Base-by-base conservation (phyloP, 2,888 invertebrate genomes). In the Agonopterix alstromeriana region DNA sequence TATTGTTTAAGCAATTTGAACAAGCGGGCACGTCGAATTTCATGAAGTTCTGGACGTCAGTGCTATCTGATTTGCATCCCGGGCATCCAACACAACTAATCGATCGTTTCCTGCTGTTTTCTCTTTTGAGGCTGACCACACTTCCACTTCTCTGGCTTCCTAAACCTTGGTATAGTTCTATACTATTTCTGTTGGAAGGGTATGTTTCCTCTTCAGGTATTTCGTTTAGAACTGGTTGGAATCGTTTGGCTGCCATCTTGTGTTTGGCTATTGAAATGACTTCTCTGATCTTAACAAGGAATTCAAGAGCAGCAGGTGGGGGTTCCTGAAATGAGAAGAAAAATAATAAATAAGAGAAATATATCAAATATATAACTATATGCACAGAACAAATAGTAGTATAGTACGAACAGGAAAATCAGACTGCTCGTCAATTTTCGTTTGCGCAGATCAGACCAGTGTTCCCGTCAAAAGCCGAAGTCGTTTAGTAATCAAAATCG, bases 191-290 rank as follows among this genome's bases (percentile, higher is more conserved):
- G 58, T 83, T 73, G 12, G 90, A 72, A 45, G 89, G 79, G 49
- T 76, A 79, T 5, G 79, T 86, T 60, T 93, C 93, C 80, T 96
- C 96, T 84, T 97, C 97, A 0, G 95, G 95, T 63, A 97, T 97
- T 65, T 93, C 92, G 48, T 92, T 90, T 4, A 97, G 82, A 46
- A 93, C 92, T 1, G 97, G 97, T 51, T 93, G 91, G 68, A 94
- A 97, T 51, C 93, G 90, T 78, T 96, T 96, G 0, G 93, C 84
- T 41, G 93, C 91, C 94, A 97, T 96, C 85, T 96, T 96, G 63
- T 94, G 94, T 70, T 96, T 96, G 7, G 97, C 97, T 46, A 97
- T 93, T 42, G 95, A 91, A 61, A 97, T 97, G 5, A 97, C 97
- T 89, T 97, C 96, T 53, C 97, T 92, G 54, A 97, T 96, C 90